Conservation (phyloP, 2,888 invertebrate species). For the Noctua comes region DNA sequence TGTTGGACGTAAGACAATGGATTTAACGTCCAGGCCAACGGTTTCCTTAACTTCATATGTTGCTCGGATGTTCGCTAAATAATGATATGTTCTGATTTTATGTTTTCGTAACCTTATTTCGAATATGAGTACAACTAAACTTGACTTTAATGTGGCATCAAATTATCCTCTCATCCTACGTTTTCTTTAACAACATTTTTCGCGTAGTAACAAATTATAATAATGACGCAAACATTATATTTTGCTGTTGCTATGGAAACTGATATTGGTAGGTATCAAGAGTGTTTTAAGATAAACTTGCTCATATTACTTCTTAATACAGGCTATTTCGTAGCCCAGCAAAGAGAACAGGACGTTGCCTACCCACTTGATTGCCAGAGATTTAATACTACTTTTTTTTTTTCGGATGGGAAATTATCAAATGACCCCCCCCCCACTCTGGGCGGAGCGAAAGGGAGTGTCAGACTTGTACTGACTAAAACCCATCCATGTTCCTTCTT, state of each 20-base stretch:
- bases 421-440: too few relatives aligned
- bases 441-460: too few relatives aligned
- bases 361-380: too few relatives aligned
- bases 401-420: too few relatives aligned
- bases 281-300: neutral
- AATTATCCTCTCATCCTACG: slow-evolving; percentile 3
- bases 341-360: too few relatives aligned
- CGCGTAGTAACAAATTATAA: neutral
- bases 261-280: neutral
- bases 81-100: slow-evolving; percentile 46
- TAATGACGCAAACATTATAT: neutral
- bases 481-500: too few relatives aligned
- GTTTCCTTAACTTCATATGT: slow-evolving; percentile 70
- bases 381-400: too few relatives aligned
- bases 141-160: neutral
- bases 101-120: slow-evolving; percentile 7
- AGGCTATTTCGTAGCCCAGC: too few relatives aligned
- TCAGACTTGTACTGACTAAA: too few relatives aligned
- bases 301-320: neutral
- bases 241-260: slow-evolving; percentile 5
- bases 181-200: slow-evolving; percentile 6
- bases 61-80: slow-evolving; percentile 55
- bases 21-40: slow-evolving; percentile 73
- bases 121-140: neutral
- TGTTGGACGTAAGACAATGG: slow-evolving; percentile 68